Evolutionary conservation across 1,140 invertebrate species (phyloP), one percentile per base, ranked within the genome.

Genomic region (Drosophila parabipectinata): DNA sequence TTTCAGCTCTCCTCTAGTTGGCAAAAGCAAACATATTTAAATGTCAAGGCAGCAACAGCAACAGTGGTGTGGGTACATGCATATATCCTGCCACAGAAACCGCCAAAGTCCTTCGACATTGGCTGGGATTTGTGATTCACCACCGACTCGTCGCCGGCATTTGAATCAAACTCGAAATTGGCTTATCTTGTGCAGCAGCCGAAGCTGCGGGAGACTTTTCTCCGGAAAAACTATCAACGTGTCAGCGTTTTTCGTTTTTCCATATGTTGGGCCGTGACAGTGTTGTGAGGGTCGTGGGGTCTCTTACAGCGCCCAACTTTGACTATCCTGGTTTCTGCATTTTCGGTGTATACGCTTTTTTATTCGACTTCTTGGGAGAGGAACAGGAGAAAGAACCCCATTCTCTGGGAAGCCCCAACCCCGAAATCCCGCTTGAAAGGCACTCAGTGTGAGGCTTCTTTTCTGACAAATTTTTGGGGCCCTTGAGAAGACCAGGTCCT

Each of bases 141-240:
- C 69, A 77, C 34, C 68, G 68, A 80, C 68, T 63, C 37, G 67
- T 57, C 9, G 32, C 8, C 34, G 41, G 82, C 75, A 83, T 87
- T 83, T 83, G 83, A 87, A 77, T 83, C 79, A 83, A 77, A 88
- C 79, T 87, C 71, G 67, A 88, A 88, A 87, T 87, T 87, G 83
- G 83, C 83, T 87, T 87, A 83, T 87, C 83, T 88, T 72, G 83
- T 79, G 83, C 34, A 37, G 10, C 34, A 37, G 83, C 64, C 57
- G 3, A 64, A 54, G 71, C 78, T 69, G 59, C 37, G 39, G 47
- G 34, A 34, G 10, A 12, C 54, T 52, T 12, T 54, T 52, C 52
- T 9, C 37, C 44, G 15, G 10, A 53, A 75, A 64, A 78, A 39
- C 64, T 63, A 72, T 72, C 64, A 78, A 74, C 45, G 58, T 62